Evolutionary conservation across 2,797 vertebrate genomes (phyloP), one percentile per base, ranked within the genome.

Genomic region (Stomatorhinus walkeri): DNA sequence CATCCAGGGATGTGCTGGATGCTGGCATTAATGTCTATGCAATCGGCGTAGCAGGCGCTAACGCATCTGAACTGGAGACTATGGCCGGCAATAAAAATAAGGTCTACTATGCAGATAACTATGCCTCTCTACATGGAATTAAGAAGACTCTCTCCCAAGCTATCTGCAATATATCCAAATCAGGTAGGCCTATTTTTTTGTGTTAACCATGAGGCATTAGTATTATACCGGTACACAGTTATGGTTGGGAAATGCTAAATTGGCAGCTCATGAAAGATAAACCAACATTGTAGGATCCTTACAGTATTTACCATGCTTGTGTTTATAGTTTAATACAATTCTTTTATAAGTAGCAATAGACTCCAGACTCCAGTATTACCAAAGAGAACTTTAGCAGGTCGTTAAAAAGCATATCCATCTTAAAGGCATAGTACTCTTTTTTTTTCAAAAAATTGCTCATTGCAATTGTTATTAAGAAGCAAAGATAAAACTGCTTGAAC

Each of bases 81-180:
- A 96, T 97, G 90, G 91, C 93, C 0, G 88, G 91, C 0, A 91
- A 94, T 12, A 51, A 1, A 0, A 91, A 91, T 43, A 94, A 87
- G 56, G 93, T 95, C 59, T 96, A 96, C 91, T 93, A 92, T 1
- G 96, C 95, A 36, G 87, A 94, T 48, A 93, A 94, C 79, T 97
- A 94, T 46, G 87, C 89, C 0, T 92, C 90, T 1, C 91, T 97
- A 90, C 93, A 95, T 85, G 90, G 36, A 40, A 92, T 97, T 28
- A 89, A 95, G 87, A 92, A 90, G 88, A 95, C 95, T 48, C 94
- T 97, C 56, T 92, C 94, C 3, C 0, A 88, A 0, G 90, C 91
- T 16, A 91, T 97, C 88, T 97, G 96, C 90, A 90, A 90, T 1
- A 28, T 76, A 51, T 94, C 96, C 86, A 96, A 95, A 89, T 94